These are phyloP conservation scores for Alsophila aescularia DNA, from an alignment of 2,888 invertebrate species.

Conservation along the genomic window DNA sequence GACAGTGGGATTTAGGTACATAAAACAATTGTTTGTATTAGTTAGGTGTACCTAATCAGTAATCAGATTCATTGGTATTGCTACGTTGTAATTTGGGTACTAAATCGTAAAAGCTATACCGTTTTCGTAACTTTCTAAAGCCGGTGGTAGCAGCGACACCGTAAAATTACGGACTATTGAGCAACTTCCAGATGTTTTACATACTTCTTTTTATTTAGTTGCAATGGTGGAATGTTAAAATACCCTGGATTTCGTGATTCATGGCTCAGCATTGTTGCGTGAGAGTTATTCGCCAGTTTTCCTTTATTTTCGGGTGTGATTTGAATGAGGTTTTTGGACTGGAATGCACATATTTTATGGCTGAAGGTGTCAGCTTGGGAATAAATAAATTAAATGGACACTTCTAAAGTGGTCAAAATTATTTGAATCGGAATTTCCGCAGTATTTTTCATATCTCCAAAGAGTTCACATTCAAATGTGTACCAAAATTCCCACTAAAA, in stretches of 20 bases:
- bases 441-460: not conserved
- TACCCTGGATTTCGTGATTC: slow-evolving; percentile 42
- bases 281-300: slow-evolving; percentile 24
- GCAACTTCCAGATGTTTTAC: slow-evolving; percentile 29
- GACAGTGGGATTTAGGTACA: no score
- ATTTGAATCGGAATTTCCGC: not conserved
- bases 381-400: slow-evolving; percentile 5
- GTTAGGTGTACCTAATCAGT: no score
- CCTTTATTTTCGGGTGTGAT: slow-evolving; percentile 34
- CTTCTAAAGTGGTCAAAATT: not conserved
- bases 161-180: slow-evolving; percentile 8
- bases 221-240: slow-evolving; percentile 40
- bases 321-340: slow-evolving; percentile 35
- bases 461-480: not conserved
- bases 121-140: not conserved
- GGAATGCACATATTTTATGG: slow-evolving; percentile 31
- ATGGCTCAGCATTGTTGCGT: slow-evolving; percentile 37
- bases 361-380: slow-evolving; percentile 25
- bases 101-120: not conserved
- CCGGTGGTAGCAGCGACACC: not conserved
- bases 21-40: no score
- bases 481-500: no score
- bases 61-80: no score
- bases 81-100: not conserved
- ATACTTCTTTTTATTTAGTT: slow-evolving; percentile 33